A percentile compares a stretch with the other conserved stretches of the same genome.
Conservation (phyloP, 1,140 invertebrate genomes). For the Brachionus sp. region DNA sequence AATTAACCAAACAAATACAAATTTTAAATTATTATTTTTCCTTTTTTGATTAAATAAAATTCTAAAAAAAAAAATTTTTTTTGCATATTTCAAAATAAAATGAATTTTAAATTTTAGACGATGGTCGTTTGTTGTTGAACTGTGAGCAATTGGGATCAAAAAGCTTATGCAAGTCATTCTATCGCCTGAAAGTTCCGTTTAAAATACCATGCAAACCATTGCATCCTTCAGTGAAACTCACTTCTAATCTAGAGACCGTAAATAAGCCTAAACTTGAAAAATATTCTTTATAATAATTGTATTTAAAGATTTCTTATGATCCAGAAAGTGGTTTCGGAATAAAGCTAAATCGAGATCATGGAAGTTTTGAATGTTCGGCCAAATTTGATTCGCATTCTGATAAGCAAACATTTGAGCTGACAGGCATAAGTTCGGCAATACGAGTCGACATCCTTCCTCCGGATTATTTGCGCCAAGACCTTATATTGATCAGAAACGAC, state of each 20-base stretch:
- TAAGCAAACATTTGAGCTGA: conserved; percentile 6
- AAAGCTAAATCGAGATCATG: not conserved
- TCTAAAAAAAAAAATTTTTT: no score
- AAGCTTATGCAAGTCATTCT: not conserved
- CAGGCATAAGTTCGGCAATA: not conserved
- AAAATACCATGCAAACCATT: conserved; percentile 29
- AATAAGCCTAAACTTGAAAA: not conserved
- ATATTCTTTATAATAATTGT: not conserved
- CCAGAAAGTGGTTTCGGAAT: conserved; percentile 9
- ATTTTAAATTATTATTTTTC: no score
- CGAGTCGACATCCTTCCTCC: not conserved
- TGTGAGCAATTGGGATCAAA: not conserved
- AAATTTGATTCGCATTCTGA: not conserved
- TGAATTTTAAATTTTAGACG: not conserved
- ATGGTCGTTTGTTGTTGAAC: conserved; percentile 18
- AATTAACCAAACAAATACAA: no score
- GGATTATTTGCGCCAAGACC: not conserved
- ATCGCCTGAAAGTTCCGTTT: not conserved
- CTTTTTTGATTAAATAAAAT: no score
- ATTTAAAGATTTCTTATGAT: not conserved
- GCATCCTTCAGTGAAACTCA: not conserved
- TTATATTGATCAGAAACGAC: not conserved
- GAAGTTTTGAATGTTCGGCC: not conserved
- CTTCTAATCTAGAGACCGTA: not conserved
- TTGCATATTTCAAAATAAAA: not conserved